These are phyloP conservation scores for Thalassophryne amazonica DNA, from an alignment of 2,797 vertebrate genomes.

Conservation along the genomic window DNA sequence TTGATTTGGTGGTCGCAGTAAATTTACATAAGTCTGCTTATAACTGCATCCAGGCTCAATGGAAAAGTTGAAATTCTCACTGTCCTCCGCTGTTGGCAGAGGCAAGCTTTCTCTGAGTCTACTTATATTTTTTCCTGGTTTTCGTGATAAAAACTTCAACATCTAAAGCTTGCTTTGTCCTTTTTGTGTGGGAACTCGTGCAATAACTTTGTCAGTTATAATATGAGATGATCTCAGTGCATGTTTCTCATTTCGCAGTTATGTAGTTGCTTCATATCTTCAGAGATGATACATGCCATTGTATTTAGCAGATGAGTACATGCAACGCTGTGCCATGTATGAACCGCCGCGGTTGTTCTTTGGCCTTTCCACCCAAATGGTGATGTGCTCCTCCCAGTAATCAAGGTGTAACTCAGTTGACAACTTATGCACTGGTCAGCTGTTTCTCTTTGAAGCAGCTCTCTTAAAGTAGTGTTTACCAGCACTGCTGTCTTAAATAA, in stretches of 20 bases:
- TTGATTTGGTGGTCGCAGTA: too few relatives aligned
- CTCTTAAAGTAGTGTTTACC: constrained; percentile 42
- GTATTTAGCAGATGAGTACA: constrained; percentile 31
- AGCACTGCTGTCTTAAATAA: constrained; percentile 37
- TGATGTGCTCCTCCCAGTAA: constrained; percentile 13
- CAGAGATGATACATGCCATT: constrained; percentile 36
- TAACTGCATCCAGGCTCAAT: too few relatives aligned
- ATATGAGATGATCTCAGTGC: constrained; percentile 27
- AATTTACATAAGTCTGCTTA: too few relatives aligned
- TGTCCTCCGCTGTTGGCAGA: too few relatives aligned
- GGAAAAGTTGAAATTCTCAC: too few relatives aligned
- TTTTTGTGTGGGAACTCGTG: constrained; percentile 29
- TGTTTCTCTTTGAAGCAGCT: constrained; percentile 28
- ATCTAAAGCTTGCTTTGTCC: constrained; percentile 16
- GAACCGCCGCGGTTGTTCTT: constrained; percentile 2
- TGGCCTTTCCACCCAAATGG: background rate
- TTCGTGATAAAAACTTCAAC: constrained; percentile 27
- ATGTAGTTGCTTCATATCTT: constrained; percentile 20
- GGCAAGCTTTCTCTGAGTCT: too few relatives aligned
- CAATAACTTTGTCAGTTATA: constrained; percentile 29
- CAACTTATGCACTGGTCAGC: constrained; percentile 2
- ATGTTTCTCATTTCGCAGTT: constrained; percentile 32
- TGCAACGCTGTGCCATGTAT: constrained; percentile 15
- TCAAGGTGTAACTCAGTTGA: constrained; percentile 24
- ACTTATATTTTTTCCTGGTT: constrained; percentile 10